A percentile compares a stretch with the other conserved stretches of the same genome.
Conservation (phyloP, 2,888 invertebrate genomes). For the Tryphoninae sp. region DNA sequence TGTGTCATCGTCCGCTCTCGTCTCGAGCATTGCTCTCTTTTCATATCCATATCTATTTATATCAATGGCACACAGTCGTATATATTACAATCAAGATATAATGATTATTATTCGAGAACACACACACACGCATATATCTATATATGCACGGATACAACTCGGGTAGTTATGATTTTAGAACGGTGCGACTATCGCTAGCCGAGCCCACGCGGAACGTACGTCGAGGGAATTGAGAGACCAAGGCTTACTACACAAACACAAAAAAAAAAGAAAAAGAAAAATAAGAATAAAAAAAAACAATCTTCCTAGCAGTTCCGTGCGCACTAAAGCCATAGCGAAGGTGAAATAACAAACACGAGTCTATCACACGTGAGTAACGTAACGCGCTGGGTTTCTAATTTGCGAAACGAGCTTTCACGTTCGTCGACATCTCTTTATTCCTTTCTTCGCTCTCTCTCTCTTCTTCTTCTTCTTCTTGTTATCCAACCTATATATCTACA, state of each 20-base stretch:
- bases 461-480: conserved; percentile 20
- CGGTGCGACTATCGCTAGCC: not conserved
- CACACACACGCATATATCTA: no score
- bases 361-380: conserved; percentile 25
- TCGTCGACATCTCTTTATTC: conserved; percentile 1
- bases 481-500: conserved; percentile 12
- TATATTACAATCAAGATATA: conserved; percentile 16
- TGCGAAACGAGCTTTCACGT: conserved; percentile 48
- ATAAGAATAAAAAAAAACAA: conserved; percentile 11
- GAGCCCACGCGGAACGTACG: not conserved
- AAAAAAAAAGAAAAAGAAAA: no score
- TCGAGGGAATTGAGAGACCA: conserved; percentile 19
- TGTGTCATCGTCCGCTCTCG: conserved; percentile 37
- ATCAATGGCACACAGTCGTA: conserved; percentile 19
- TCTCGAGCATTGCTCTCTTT: conserved; percentile 10
- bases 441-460: conserved; percentile 10
- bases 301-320: no score
- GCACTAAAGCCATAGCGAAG: not conserved
- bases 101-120: conserved; percentile 31
- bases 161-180: conserved; percentile 5
- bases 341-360: conserved; percentile 19
- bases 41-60: not conserved
- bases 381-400: conserved; percentile 41
- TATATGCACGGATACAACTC: not conserved
- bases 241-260: not conserved